Base-by-base conservation (phyloP, 2,888 invertebrate species). In the Tanytarsus gracilentus region DNA sequence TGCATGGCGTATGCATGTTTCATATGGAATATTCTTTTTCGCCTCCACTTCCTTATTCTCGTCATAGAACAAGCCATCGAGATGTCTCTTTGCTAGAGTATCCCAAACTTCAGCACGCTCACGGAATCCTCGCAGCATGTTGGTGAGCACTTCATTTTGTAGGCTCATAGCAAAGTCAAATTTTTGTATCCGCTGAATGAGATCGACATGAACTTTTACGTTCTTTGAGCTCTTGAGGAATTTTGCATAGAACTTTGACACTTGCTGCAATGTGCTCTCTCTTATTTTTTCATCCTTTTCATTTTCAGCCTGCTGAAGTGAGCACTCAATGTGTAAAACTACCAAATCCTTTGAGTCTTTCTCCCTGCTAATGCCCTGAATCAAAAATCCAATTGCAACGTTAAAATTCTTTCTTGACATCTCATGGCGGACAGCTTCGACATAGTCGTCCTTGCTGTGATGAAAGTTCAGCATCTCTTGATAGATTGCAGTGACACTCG, bases 101-200 rank as follows among this genome's bases (percentile, higher is more conserved):
- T 58, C 23, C 58, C 58, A 58, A 14, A 48, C 29, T 30, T 58
- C 58, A 30, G 58, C 18, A n/a, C 26, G 11, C 8, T 27, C 18
- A n/a, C 6, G n/a, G 4, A 30, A 25, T 21, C 18, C 9, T 39
- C 2, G 6, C 1, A 48, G 7, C 1, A 58, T n/a, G 11, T 44
- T 16, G 29, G 27, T 18, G 8, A 58, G 7, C 2, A 58, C 23
- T 16, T 29, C 18, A 18, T 48, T 48, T 27, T 58, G 58, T 11
- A 58, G 27, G n/a, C 2, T 48, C 21, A 30, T 30, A 7, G 58
- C 16, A 25, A 7, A 58, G 4, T 25, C 8, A 16, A 40, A 9
- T 3, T 6, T 1, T 21, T 58, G 18, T 6, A 48, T 29, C 2
- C 25, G 44, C 5, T 23, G 11, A 2, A 58, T 21, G 7, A 58